A percentile compares a stretch with the other conserved stretches of the same genome.
Evolutionary conservation across 2,888 invertebrate genomes (phyloP).

Genomic region (Scaptomyza parva): DNA sequence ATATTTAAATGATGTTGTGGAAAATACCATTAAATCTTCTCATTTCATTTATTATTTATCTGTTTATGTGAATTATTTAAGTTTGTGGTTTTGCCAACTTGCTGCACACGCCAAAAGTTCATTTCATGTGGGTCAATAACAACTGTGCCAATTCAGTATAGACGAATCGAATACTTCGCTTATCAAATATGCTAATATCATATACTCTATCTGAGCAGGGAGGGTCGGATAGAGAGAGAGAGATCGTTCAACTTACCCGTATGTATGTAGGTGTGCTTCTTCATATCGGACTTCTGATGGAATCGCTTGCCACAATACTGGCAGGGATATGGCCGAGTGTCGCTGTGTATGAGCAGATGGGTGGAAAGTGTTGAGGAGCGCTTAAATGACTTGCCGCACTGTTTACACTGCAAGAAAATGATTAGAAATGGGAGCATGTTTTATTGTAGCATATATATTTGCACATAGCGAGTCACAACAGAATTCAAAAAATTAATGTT

Average conservation of each 20-base stretch:
- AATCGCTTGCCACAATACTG: constrained; percentile 91
- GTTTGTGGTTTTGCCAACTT: not conserved
- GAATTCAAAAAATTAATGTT: not conserved
- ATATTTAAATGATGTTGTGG: not conserved
- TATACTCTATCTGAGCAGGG: not conserved
- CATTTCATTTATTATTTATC: not conserved
- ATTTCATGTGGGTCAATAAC: constrained; percentile 54
- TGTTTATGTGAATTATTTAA: not conserved
- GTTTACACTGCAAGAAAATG: constrained; percentile 89
- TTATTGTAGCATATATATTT: constrained; percentile 23
- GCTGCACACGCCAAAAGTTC: constrained; percentile 17
- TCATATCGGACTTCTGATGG: constrained; percentile 92
- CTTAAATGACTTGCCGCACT: constrained; percentile 98
- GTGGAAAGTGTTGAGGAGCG: constrained; percentile 98
- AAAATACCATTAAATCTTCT: not conserved
- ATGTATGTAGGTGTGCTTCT: constrained; percentile 99
- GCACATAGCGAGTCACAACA: constrained; percentile 37
- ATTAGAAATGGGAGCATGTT: constrained; percentile 41
- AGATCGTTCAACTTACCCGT: constrained; percentile 88
- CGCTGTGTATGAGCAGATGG: constrained; percentile 98
- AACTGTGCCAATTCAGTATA: constrained; percentile 44
- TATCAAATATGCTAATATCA: constrained; percentile 50
- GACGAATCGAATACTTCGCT: not conserved
- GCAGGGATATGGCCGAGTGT: constrained; percentile 99
- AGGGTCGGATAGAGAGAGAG: too few relatives aligned